A percentile compares a stretch with the other conserved stretches of the same genome.
phyloP scores from a whole-genome alignment of 35 echinoderm and acorn worm species.

The Ptychodera flava region DNA sequence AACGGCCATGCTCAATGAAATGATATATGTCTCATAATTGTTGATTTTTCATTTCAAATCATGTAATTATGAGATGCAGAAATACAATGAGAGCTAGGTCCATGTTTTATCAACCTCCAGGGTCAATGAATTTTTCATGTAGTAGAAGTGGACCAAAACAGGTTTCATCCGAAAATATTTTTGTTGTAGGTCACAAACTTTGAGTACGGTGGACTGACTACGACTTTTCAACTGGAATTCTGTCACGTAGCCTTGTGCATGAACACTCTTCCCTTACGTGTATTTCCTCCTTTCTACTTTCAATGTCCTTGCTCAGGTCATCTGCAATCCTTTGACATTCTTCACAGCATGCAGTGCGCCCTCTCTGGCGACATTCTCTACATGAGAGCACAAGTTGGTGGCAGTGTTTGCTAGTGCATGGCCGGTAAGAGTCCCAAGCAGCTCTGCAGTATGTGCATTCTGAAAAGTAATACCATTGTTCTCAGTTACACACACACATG shows the following conservation, averaged over 20 bases:
- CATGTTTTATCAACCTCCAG: no score
- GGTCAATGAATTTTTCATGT: no score
- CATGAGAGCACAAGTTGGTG: constrained; percentile 62
- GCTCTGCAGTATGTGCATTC: constrained; percentile 47
- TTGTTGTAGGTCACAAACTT: no score
- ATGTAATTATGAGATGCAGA: no score
- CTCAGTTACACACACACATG: background rate
- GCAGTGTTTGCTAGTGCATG: constrained; percentile 50
- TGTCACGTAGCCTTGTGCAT: constrained; percentile 40
- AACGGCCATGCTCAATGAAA: no score
- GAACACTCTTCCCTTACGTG: constrained; percentile 49
- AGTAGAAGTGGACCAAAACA: no score
- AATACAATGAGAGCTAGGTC: no score
- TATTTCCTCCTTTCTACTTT: background rate
- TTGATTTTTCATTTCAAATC: no score
- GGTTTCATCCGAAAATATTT: no score
- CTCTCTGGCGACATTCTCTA: constrained; percentile 19
- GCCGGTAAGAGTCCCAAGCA: constrained; percentile 46
- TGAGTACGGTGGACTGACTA: no score
- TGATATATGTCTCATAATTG: no score
- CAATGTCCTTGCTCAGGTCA: no score
- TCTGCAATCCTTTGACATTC: constrained; percentile 13
- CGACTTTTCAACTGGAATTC: constrained; percentile 50
- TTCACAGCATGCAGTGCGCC: constrained; percentile 40
- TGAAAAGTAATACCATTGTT: constrained; percentile 8